Base-by-base conservation (phyloP, 2,113 vertebrate species). In the Platysternon megacephalum region DNA sequence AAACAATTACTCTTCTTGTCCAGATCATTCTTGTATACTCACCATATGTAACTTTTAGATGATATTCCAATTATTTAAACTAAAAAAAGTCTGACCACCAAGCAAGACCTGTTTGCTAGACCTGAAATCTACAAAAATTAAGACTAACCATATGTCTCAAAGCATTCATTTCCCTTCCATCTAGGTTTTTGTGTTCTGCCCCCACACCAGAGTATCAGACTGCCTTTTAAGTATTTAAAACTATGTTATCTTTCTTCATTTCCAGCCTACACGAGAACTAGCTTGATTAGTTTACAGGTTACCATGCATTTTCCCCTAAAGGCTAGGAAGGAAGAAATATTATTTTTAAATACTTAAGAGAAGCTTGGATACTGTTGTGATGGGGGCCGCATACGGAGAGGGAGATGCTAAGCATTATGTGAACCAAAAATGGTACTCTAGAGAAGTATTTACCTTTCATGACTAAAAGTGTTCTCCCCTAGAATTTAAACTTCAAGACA, bases 11-110 rank as follows among this genome's bases (percentile, higher is more conserved):
- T 91, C 94, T 35, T 32, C 22, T 51, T 52, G 61, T n/a, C 61
- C 89, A 81, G 39, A 65, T 56, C 56, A 56, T 56, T 88, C 72
- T 79, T 85, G 46, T 22, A 86, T 91, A 95, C 92, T 97, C 95
- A 97, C 92, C 95, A 88, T 58, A 82, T 46, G 91, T 84, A 95
- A 55, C 32, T 61, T 42, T 79, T 81, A 48, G 42, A 42, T 82
- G 56, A 44, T 82, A 82, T 44, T 56, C 22, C 26, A 82, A 29
- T 39, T 39, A 42, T 26, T 10, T 42, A 56, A 56, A 85, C 61
- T 48, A 79, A 80, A 46, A 12, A 39, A 52, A 11, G 44, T 21
- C 82, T 93, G 90, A 79, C 90, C 86, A 88, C 83, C 82, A 72
- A 55, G 90, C 79, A 80, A 89, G 79, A 58, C 76, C 80, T 29